phyloP scores from a whole-genome alignment of 2,888 invertebrate species.

The Choristoneura rosaceana region DNA sequence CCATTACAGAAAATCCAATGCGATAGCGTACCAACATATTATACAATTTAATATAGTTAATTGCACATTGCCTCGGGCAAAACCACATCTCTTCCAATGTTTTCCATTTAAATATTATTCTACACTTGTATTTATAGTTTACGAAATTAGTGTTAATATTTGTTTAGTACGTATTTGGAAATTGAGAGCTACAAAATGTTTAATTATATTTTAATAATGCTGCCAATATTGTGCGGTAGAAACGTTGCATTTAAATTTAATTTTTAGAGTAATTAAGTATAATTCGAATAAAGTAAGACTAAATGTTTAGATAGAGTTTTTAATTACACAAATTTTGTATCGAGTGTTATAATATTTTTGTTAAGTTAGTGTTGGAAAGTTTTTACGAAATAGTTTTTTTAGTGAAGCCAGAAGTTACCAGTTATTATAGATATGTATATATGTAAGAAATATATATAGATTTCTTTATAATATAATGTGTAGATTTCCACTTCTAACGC shows the following conservation, averaged over 20 bases:
- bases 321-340: conserved; percentile 66
- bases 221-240: conserved; percentile 7
- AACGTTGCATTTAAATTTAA: conserved; percentile 58
- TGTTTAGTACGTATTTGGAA: conserved; percentile 39
- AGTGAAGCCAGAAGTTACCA: conserved; percentile 2
- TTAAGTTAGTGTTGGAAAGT: conserved; percentile 52
- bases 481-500: conserved; percentile 5
- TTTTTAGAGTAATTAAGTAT: conserved; percentile 50
- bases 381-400: conserved; percentile 39
- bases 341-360: conserved; percentile 48
- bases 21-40: no score
- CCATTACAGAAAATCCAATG: no score
- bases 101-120: conserved; percentile 50
- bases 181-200: conserved; percentile 41
- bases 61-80: conserved; percentile 32
- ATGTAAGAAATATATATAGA: conserved; percentile 28
- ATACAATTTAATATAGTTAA: no score
- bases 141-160: conserved; percentile 27
- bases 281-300: conserved; percentile 43
- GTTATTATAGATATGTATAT: conserved; percentile 17
- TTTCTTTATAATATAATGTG: conserved; percentile 19
- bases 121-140: conserved; percentile 54
- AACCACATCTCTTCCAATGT: conserved; percentile 55
- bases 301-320: conserved; percentile 66
- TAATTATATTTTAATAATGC: conserved; percentile 6